Conservation (phyloP, 2,888 invertebrate genomes). For the Mythimna vitellina region DNA sequence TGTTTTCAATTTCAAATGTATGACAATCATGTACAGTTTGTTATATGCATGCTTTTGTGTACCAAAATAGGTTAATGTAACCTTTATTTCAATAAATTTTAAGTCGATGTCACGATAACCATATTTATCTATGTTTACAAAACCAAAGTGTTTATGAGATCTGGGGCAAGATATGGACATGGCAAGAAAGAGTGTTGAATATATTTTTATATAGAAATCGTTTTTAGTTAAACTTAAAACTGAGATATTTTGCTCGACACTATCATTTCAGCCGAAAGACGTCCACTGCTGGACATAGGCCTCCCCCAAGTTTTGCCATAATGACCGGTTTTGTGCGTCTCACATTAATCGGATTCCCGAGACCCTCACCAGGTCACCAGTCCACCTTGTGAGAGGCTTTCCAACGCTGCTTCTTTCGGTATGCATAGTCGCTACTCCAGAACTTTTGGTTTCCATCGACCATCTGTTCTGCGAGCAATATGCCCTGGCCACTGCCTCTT, state of each 20-base stretch:
- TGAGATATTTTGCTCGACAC: not conserved
- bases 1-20: constrained; percentile 15
- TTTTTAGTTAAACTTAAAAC: not conserved
- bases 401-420: too few relatives aligned
- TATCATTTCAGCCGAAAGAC: too few relatives aligned
- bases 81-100: constrained; percentile 29
- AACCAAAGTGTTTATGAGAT: not conserved
- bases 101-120: not conserved
- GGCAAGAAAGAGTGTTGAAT: not conserved
- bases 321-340: too few relatives aligned
- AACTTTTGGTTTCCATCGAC: too few relatives aligned
- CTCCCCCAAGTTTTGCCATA: too few relatives aligned
- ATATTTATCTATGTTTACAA: not conserved
- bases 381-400: too few relatives aligned
- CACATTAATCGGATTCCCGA: too few relatives aligned
- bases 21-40: constrained; percentile 17
- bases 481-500: too few relatives aligned
- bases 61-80: constrained; percentile 14
- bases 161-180: not conserved
- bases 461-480: too few relatives aligned
- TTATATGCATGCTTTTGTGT: constrained; percentile 30
- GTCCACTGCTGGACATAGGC: too few relatives aligned
- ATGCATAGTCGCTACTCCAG: too few relatives aligned
- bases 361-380: too few relatives aligned
- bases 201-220: not conserved